Evolutionary conservation across 2,888 invertebrate species (phyloP).

Genomic region (Plusia festucae): DNA sequence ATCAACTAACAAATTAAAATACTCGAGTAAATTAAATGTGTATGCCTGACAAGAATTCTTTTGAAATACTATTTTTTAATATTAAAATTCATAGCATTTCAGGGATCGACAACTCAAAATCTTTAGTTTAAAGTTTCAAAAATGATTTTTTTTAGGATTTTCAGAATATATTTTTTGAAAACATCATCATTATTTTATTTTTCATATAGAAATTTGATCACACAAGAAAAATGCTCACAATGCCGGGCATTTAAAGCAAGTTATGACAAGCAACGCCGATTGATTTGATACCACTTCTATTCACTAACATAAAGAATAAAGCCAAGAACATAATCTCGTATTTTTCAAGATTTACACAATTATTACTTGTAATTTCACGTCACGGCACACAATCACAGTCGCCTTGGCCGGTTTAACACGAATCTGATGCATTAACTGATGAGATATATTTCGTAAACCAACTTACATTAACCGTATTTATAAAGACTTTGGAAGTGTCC

Average conservation of each 20-base stretch:
- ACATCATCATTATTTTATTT: too few relatives aligned
- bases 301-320: background rate
- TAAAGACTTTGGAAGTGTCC: slow-evolving; percentile 24
- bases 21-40: slow-evolving; percentile 20
- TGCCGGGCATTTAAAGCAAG: too few relatives aligned
- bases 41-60: slow-evolving; percentile 22
- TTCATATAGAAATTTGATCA: too few relatives aligned
- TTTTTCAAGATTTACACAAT: slow-evolving; percentile 38
- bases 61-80: background rate
- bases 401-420: slow-evolving; percentile 44
- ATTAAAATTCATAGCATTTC: background rate
- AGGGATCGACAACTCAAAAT: background rate
- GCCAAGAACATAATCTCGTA: background rate
- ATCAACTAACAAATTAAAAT: slow-evolving; percentile 14
- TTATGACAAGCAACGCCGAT: background rate
- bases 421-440: slow-evolving; percentile 37
- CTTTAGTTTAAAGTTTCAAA: too few relatives aligned
- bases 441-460: slow-evolving; percentile 46
- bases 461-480: slow-evolving; percentile 32
- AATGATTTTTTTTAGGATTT: too few relatives aligned
- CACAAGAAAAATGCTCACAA: too few relatives aligned
- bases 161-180: too few relatives aligned
- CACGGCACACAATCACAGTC: slow-evolving; percentile 35
- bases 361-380: slow-evolving; percentile 27
- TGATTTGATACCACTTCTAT: background rate